phyloP scores from a whole-genome alignment of 2,888 invertebrate genomes.

The Hydrotaea cyrtoneurina region DNA sequence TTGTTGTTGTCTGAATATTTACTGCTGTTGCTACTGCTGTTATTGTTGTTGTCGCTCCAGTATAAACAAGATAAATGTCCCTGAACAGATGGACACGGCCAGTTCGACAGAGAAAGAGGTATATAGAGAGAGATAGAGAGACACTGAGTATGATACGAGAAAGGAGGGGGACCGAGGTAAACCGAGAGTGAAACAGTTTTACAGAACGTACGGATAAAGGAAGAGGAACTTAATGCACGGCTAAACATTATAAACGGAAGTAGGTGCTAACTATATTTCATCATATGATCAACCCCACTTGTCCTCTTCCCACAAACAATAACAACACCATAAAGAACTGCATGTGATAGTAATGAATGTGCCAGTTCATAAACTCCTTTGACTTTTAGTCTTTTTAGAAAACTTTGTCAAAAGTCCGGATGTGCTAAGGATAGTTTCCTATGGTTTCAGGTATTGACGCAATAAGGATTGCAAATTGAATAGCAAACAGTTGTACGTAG shows the following conservation, averaged over 20 bases:
- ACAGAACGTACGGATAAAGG: background rate
- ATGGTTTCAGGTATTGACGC: too few relatives aligned
- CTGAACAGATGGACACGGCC: conserved; percentile 23
- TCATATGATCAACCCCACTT: conserved; percentile 47
- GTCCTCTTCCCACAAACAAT: too few relatives aligned
- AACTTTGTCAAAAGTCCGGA: too few relatives aligned
- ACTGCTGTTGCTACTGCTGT: conserved; percentile 15
- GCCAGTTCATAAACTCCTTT: too few relatives aligned
- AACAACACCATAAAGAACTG: too few relatives aligned
- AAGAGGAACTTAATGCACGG: conserved; percentile 30
- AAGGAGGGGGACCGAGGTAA: background rate
- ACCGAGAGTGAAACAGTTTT: background rate
- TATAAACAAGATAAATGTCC: conserved; percentile 30
- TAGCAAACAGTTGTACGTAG: too few relatives aligned
- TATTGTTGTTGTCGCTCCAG: conserved; percentile 11
- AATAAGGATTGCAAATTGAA: too few relatives aligned
- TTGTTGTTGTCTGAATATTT: conserved; percentile 33
- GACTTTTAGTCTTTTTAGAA: too few relatives aligned
- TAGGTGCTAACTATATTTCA: conserved; percentile 58
- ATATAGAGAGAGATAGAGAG: conserved; percentile 9
- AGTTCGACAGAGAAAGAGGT: conserved; percentile 19
- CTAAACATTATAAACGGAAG: conserved; percentile 64
- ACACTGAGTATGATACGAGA: too few relatives aligned
- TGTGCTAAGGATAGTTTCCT: too few relatives aligned
- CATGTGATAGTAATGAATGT: too few relatives aligned